These are phyloP conservation scores for Planococcus citri DNA, from an alignment of 1,140 invertebrate species.

Conservation along the genomic window DNA sequence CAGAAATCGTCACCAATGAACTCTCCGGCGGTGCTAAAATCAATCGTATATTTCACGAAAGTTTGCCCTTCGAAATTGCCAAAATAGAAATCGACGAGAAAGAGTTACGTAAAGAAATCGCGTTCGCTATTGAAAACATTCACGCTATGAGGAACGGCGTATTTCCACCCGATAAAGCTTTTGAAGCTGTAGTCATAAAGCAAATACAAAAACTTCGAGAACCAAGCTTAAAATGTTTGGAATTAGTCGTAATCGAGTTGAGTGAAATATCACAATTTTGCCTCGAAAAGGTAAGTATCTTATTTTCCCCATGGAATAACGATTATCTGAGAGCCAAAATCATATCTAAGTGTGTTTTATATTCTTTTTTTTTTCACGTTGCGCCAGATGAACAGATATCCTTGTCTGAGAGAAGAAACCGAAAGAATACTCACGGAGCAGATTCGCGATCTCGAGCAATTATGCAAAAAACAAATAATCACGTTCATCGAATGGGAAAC, in stretches of 20 bases:
- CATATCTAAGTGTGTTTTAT: no score
- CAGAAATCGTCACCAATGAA: constrained; percentile 91
- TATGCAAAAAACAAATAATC: constrained; percentile 90
- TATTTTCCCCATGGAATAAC: background rate
- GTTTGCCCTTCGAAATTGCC: constrained; percentile 99
- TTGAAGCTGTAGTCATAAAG: constrained; percentile 99
- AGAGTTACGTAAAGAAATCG: constrained; percentile 91
- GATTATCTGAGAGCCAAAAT: no score
- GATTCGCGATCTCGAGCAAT: constrained; percentile 85
- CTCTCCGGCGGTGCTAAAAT: constrained; percentile 98
- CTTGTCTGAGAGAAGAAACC: constrained; percentile 90
- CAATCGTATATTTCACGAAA: constrained; percentile 95
- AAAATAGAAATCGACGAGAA: constrained; percentile 99
- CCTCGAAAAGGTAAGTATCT: constrained; percentile 67
- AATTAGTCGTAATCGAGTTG: constrained; percentile 90
- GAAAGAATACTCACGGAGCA: constrained; percentile 92
- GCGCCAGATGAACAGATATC: constrained; percentile 85
- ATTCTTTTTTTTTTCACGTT: no score
- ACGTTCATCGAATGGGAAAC: constrained; percentile 92
- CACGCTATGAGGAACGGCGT: constrained; percentile 92
- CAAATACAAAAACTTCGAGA: constrained; percentile 93
- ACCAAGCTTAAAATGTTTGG: constrained; percentile 94
- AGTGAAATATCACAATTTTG: constrained; percentile 88
- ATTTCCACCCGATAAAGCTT: constrained; percentile 99
- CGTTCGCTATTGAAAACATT: constrained; percentile 97